Percentiles rank a stretch among this genome's conserved stretches.
Evolutionary conservation across 2,113 vertebrate species (phyloP).

Genomic region (Azemiops feae): DNA sequence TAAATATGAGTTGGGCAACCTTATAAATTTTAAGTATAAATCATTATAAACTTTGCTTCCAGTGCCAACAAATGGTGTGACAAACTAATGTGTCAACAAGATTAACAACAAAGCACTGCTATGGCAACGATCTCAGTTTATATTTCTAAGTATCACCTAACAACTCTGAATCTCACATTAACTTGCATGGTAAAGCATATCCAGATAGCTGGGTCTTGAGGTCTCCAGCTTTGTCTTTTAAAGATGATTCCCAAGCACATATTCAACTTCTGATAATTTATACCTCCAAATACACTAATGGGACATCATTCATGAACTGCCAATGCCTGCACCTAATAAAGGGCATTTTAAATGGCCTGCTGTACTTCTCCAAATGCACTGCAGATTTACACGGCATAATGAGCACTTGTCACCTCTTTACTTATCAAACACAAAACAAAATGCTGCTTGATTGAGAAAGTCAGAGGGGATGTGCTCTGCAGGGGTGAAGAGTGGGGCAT

Average conservation of each 20-base stretch:
- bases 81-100: neutral
- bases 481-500: neutral
- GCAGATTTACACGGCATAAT: neutral
- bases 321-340: neutral
- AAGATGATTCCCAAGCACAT: conserved; percentile 4
- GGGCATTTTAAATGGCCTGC: neutral
- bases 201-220: conserved; percentile 7
- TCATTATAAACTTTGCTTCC: neutral
- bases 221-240: neutral
- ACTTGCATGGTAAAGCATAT: neutral
- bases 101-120: neutral
- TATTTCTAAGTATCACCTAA: neutral
- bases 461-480: neutral
- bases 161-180: no score
- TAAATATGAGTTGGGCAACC: neutral
- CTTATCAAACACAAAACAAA: neutral
- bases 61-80: neutral
- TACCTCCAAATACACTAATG: no score
- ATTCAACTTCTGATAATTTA: neutral
- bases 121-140: neutral
- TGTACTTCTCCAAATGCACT: neutral
- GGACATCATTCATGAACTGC: neutral
- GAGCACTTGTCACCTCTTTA: neutral
- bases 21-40: neutral
- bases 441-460: neutral